Conservation (phyloP, 1,140 invertebrate species). For the Sarcophaga bullata region DNA sequence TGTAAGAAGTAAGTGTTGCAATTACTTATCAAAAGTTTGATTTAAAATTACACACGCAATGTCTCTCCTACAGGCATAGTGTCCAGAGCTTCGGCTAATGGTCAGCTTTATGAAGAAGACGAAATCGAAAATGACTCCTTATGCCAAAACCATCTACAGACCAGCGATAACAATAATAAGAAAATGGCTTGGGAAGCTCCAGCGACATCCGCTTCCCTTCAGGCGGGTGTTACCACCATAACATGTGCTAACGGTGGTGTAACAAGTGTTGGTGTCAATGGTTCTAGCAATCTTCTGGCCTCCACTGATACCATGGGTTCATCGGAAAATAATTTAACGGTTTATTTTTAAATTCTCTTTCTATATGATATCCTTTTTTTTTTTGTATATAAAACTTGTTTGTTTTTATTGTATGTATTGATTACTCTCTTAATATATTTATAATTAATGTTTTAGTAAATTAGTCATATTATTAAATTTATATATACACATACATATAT, state of each 20-base stretch:
- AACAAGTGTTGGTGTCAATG: constrained; percentile 36
- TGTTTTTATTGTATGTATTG: neutral
- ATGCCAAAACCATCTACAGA: constrained; percentile 49
- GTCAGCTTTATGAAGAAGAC: constrained; percentile 62
- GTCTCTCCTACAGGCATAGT: constrained; percentile 64
- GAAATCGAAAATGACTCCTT: constrained; percentile 64
- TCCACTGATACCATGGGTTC: constrained; percentile 63
- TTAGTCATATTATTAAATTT: constrained; percentile 13
- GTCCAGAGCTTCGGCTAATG: constrained; percentile 63
- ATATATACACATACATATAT: neutral
- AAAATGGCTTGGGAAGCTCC: constrained; percentile 48
- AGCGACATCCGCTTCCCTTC: constrained; percentile 29
- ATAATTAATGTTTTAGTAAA: neutral
- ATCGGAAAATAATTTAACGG: constrained; percentile 64
- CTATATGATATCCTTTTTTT: constrained; percentile 58
- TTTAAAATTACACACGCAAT: constrained; percentile 36
- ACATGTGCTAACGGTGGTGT: constrained; percentile 48
- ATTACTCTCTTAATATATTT: neutral
- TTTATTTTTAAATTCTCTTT: constrained; percentile 59
- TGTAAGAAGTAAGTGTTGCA: constrained; percentile 61
- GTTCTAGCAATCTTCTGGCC: constrained; percentile 51
- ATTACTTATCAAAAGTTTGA: no score
- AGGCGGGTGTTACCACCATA: constrained; percentile 50
- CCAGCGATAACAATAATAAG: constrained; percentile 58
- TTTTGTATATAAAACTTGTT: constrained; percentile 55